These are phyloP conservation scores for Scaptomyza graminum DNA, from an alignment of 1,140 invertebrate genomes.

Conservation along the genomic window DNA sequence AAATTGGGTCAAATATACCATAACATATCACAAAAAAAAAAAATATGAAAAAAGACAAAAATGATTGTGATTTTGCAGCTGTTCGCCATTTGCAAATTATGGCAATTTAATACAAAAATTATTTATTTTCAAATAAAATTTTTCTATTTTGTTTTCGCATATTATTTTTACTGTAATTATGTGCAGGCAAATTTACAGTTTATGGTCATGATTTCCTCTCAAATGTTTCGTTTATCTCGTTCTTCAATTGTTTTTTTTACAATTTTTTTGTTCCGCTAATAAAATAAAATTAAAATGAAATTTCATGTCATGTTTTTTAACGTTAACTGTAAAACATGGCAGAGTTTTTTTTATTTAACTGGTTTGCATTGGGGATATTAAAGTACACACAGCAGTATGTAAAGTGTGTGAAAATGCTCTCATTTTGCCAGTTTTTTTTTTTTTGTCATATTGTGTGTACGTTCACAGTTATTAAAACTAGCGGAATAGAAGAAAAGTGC, in stretches of 20 bases:
- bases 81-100: constrained; percentile 35
- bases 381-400: background rate
- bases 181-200: constrained; percentile 47
- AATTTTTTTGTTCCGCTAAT: background rate
- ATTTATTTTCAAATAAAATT: constrained; percentile 56
- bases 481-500: background rate
- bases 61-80: constrained; percentile 39
- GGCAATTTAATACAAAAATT: constrained; percentile 42
- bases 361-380: background rate
- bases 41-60: background rate
- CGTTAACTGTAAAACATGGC: background rate
- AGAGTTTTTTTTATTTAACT: background rate
- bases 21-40: constrained; percentile 5
- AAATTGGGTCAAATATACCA: constrained; percentile 41
- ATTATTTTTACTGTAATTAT: constrained; percentile 28
- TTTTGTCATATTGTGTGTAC: constrained; percentile 3
- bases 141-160: background rate
- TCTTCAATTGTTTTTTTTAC: constrained; percentile 13
- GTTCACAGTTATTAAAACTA: constrained; percentile 16
- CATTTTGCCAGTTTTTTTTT: constrained; percentile 2
- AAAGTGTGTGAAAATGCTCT: no score
- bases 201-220: constrained; percentile 58
- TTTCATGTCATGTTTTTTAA: constrained; percentile 57
- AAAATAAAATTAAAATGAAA: constrained; percentile 62
- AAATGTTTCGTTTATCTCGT: constrained; percentile 4